These are phyloP conservation scores for Agrochola lota DNA, from an alignment of 2,888 invertebrate genomes.

Conservation along the genomic window DNA sequence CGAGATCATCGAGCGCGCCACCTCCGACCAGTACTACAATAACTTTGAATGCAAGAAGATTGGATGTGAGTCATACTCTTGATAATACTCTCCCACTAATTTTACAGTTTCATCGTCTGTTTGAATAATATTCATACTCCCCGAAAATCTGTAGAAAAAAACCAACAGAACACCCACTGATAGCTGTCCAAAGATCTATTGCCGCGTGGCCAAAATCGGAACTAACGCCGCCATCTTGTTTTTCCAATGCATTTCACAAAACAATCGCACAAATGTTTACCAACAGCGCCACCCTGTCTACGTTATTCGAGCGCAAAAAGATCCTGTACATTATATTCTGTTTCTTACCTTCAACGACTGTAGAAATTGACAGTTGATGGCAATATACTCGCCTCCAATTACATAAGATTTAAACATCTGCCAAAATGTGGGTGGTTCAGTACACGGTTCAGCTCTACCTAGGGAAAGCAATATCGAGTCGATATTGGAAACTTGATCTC, in stretches of 20 bases:
- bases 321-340: background rate
- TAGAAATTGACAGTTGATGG: no score
- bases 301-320: background rate
- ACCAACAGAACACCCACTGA: background rate
- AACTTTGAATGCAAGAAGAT: slow-evolving; percentile 97
- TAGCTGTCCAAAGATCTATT: background rate
- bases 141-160: background rate
- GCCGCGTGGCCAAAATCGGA: background rate
- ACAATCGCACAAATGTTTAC: background rate
- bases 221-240: no score
- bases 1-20: slow-evolving; percentile 97
- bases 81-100: background rate
- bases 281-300: background rate
- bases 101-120: background rate
- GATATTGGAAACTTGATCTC: background rate
- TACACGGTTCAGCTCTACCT: no score
- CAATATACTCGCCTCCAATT: no score
- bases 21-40: slow-evolving; percentile 97
- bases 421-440: no score
- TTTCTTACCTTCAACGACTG: no score
- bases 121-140: background rate
- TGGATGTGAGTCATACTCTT: slow-evolving; percentile 93
- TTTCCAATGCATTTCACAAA: no score
- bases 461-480: background rate
- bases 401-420: no score